phyloP scores from a whole-genome alignment of 2,797 vertebrate species.

The Gymnodraco acuticeps region DNA sequence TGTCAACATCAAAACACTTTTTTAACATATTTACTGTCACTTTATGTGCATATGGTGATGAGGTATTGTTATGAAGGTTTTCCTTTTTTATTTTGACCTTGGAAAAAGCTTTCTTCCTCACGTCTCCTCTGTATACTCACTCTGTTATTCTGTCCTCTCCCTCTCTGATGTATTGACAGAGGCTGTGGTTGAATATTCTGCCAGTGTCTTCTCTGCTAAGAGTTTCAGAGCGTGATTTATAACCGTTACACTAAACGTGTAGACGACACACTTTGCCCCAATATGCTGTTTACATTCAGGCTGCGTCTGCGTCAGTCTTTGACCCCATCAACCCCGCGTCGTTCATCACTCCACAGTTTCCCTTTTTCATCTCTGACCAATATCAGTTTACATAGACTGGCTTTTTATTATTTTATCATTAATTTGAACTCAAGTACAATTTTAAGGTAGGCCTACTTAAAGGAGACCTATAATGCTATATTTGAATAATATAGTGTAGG shows the following conservation, averaged over 20 bases:
- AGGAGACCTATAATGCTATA: no score
- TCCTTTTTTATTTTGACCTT: background rate
- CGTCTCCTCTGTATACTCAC: background rate
- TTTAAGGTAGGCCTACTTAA: no score
- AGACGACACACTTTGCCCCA: constrained; percentile 25
- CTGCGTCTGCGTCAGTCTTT: background rate
- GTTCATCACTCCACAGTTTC: constrained; percentile 11
- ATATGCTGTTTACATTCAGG: constrained; percentile 43
- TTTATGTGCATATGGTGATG: no score
- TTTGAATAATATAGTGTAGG: no score
- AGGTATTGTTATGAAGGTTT: no score
- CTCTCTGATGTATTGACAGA: constrained; percentile 13
- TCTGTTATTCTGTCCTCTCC: background rate
- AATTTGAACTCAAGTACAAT: no score
- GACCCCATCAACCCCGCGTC: constrained; percentile 29
- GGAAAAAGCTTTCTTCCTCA: background rate
- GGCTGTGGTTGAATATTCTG: constrained; percentile 54
- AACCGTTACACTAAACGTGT: constrained; percentile 22
- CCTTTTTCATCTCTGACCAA: background rate
- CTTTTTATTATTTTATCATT: background rate
- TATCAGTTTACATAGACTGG: background rate
- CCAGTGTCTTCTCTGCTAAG: constrained; percentile 2
- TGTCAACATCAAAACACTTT: no score
- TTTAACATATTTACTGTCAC: no score
- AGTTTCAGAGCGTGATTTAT: constrained; percentile 66